Conservation (phyloP, 2,888 invertebrate species). For the Amblyteles armatorius region DNA sequence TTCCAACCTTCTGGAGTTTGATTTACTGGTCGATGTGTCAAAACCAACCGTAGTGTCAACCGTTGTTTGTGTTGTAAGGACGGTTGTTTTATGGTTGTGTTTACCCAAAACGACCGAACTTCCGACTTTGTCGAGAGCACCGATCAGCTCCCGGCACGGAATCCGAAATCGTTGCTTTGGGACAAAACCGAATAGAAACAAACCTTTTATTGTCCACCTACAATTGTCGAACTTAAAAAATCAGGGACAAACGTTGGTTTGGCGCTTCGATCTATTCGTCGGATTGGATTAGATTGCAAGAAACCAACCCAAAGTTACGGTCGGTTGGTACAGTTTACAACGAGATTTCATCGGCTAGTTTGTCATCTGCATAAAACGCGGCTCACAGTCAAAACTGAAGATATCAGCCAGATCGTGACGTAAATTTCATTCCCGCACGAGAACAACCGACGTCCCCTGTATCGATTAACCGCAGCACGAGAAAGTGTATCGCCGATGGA, state of each 20-base stretch:
- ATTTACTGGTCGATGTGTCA: not conserved
- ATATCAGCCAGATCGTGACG: not conserved
- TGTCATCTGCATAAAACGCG: not conserved
- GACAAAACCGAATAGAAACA: no score
- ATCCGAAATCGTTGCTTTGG: no score
- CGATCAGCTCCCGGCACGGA: no score
- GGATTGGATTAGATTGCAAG: no score
- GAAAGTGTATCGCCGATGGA: slow-evolving; percentile 10
- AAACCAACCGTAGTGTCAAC: not conserved
- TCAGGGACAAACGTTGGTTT: no score
- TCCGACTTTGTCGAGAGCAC: not conserved
- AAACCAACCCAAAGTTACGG: no score
- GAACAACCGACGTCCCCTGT: not conserved
- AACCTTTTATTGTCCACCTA: no score
- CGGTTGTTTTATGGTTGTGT: not conserved
- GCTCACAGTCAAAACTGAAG: not conserved
- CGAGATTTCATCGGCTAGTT: not conserved
- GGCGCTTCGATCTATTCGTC: no score
- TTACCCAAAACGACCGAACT: not conserved
- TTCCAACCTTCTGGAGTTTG: not conserved
- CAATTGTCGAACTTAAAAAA: no score
- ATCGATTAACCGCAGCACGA: not conserved
- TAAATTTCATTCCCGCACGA: not conserved
- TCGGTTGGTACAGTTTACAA: no score
- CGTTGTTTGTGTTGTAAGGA: not conserved